Evolutionary conservation across 2,888 invertebrate species (phyloP).

Genomic region (Drosophila silvestris): DNA sequence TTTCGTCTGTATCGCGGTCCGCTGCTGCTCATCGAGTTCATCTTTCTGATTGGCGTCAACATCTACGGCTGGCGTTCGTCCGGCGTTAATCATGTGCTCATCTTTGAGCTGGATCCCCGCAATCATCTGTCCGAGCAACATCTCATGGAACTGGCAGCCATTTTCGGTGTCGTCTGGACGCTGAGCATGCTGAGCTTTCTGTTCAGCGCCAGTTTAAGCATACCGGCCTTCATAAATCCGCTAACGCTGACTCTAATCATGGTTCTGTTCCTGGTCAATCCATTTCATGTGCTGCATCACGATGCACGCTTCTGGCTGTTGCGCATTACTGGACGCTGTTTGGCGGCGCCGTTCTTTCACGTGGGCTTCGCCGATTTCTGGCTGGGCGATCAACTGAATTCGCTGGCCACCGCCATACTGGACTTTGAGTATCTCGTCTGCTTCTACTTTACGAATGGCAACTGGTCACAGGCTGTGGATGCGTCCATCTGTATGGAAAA

Average conservation of each 20-base stretch:
- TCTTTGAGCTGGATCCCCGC: constrained; percentile 98
- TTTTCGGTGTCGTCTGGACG: constrained; percentile 98
- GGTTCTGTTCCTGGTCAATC: constrained; percentile 95
- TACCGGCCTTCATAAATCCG: constrained; percentile 97
- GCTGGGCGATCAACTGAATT: constrained; percentile 99
- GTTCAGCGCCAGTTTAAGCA: constrained; percentile 92
- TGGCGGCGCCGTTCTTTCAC: constrained; percentile 96
- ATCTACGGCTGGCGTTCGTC: constrained; percentile 99
- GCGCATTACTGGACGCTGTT: constrained; percentile 92
- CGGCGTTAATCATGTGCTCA: constrained; percentile 98
- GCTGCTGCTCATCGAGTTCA: constrained; percentile 95
- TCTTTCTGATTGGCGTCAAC: constrained; percentile 97
- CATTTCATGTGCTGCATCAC: constrained; percentile 95
- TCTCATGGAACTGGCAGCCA: constrained; percentile 96
- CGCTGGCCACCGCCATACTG: constrained; percentile 93
- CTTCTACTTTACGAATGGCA: constrained; percentile 93
- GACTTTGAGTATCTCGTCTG: constrained; percentile 98
- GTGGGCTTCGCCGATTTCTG: constrained; percentile 99
- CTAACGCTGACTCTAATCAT: constrained; percentile 93
- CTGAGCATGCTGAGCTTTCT: constrained; percentile 90
- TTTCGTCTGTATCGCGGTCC: constrained; percentile 97
- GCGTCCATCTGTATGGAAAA: constrained; percentile 89
- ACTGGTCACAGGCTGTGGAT: constrained; percentile 88
- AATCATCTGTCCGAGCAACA: constrained; percentile 97
- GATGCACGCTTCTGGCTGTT: constrained; percentile 98